Evolutionary conservation across 2,888 invertebrate species (phyloP), one percentile per base, ranked within the genome.

Genomic region (Drosophila atripex): DNA sequence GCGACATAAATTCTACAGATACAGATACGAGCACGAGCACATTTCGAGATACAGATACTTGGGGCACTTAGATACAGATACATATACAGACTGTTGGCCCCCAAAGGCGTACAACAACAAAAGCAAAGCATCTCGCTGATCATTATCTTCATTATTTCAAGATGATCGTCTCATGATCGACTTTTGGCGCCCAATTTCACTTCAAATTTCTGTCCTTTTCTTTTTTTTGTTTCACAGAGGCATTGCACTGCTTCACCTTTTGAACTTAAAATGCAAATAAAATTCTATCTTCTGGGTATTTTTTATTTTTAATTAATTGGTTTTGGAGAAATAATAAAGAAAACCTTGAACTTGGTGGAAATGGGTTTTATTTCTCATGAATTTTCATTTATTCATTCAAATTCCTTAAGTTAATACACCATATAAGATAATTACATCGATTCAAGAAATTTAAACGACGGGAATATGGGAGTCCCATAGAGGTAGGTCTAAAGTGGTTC

Each of bases 1-100:
- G 73, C 76, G 76, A 80, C 77, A 80, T 79, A 75, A 79, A 77
- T 80, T 80, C 73, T 77, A 77, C 59, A 73, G 75, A 74, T 64
- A 55, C 28, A 45, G 54, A 54, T 54, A 55, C 39, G 30, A 45
- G 45, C 45, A 43, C 41, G 50, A 7, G 23, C 21, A 50, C 50
- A 50, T 7, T 35, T 23, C 25, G 43, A 43, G 43, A 14, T 30
- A 56, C 58, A 52, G 16, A 47, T 49, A 63, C 61, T 43, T 3
- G 2, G 9, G 23, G 12, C 25, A 35, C 21, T 23, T 18, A 45
- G 35, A 32, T 23, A 18, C 41, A 18, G 18, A 41, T 65, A 35
- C 46, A 68, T 63, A 73, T 73, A 70, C 59, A 56, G 73, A 73
- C 71, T 73, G 78, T 80, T 79, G 76, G 72, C 76, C 75, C 71